Percentiles rank a stretch among this genome's conserved stretches.
Evolutionary conservation across 35 echinoderm and acorn worm genomes (phyloP).

Genomic region (Amphiura filiformis): DNA sequence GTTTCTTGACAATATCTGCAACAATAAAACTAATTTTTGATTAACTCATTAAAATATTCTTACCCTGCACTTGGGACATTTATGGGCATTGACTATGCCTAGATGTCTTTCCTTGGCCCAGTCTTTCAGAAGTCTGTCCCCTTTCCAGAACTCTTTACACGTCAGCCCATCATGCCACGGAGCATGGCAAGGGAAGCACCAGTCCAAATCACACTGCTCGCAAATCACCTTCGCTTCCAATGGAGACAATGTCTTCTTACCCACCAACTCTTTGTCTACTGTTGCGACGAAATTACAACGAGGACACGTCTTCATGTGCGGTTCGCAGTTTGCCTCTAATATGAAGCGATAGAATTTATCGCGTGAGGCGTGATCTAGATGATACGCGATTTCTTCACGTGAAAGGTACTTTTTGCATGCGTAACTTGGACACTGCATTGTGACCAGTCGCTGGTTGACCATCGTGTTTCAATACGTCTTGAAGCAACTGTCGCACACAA

Average conservation of each 20-base stretch:
- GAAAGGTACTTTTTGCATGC: slow-evolving; percentile 23
- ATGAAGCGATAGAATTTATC: slow-evolving; percentile 45
- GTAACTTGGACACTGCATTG: slow-evolving; percentile 30
- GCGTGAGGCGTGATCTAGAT: not conserved
- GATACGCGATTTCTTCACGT: slow-evolving; percentile 39
- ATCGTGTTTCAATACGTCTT: slow-evolving; percentile 31
- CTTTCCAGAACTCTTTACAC: slow-evolving; percentile 38
- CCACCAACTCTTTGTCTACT: not conserved
- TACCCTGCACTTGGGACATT: slow-evolving; percentile 60
- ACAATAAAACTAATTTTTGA: too few relatives aligned
- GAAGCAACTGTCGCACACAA: slow-evolving; percentile 37
- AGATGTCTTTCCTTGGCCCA: slow-evolving; percentile 42
- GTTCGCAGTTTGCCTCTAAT: slow-evolving; percentile 33
- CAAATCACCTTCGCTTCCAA: slow-evolving; percentile 13
- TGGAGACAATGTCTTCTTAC: not conserved
- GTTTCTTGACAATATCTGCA: too few relatives aligned
- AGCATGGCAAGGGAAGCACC: slow-evolving; percentile 61
- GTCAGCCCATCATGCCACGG: slow-evolving; percentile 38
- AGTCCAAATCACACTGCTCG: slow-evolving; percentile 18
- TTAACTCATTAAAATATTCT: too few relatives aligned
- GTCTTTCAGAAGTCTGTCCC: slow-evolving; percentile 35
- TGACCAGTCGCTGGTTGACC: slow-evolving; percentile 36
- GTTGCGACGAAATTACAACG: slow-evolving; percentile 24
- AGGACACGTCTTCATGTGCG: slow-evolving; percentile 40
- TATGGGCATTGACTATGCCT: slow-evolving; percentile 39